These are phyloP conservation scores for Xestia xanthographa DNA, from an alignment of 2,888 invertebrate species.

Conservation along the genomic window DNA sequence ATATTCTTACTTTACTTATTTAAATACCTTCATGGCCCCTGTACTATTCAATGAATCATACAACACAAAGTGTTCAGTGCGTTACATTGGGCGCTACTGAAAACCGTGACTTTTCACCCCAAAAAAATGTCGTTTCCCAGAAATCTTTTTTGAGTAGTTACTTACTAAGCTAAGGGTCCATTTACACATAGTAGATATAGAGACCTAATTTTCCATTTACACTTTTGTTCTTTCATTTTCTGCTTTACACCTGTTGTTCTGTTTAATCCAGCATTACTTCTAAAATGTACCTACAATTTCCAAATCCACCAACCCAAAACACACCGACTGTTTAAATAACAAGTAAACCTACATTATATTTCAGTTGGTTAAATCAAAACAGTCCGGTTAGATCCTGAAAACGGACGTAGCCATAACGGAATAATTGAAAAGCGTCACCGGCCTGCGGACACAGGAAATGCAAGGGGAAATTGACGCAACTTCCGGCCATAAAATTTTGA, in stretches of 20 bases:
- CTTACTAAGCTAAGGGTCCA: too few relatives aligned
- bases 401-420: conserved; percentile 48
- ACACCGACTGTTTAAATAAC: neutral
- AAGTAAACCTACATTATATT: conserved; percentile 19
- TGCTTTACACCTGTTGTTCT: neutral
- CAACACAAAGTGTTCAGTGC: too few relatives aligned
- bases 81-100: too few relatives aligned
- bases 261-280: neutral
- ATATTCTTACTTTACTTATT: too few relatives aligned
- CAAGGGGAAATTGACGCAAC: conserved; percentile 72
- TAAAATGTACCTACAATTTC: neutral
- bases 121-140: too few relatives aligned
- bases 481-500: conserved; percentile 68
- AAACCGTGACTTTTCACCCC: too few relatives aligned
- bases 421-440: conserved; percentile 64
- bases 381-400: conserved; percentile 19
- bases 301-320: neutral
- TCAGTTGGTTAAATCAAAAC: conserved; percentile 21
- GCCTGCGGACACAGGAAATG: conserved; percentile 66
- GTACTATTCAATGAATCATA: too few relatives aligned
- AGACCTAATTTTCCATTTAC: neutral
- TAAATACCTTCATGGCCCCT: too few relatives aligned
- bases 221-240: neutral
- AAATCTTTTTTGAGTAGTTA: too few relatives aligned
- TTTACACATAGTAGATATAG: too few relatives aligned